Evolutionary conservation across 37 sponge, comb jelly and placozoan genomes (phyloP).

Genomic region (Halisarca cf. caerulea): DNA sequence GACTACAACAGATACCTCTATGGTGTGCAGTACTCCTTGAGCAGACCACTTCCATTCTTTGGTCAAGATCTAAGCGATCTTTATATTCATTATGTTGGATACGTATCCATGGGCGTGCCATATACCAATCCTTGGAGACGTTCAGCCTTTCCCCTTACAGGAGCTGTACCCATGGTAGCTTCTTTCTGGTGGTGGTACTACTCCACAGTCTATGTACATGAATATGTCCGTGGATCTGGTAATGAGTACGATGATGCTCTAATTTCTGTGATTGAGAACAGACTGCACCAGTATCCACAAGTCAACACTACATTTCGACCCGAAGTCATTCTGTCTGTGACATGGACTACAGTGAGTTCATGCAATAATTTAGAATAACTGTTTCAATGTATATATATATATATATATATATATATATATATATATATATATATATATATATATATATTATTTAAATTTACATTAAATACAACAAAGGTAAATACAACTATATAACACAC

Average conservation of each 20-base stretch:
- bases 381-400: no score
- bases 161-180: constrained; percentile 17
- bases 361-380: no score
- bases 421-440: no score
- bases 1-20: not conserved
- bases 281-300: not conserved
- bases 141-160: not conserved
- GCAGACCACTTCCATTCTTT: constrained; percentile 6
- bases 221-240: not conserved
- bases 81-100: not conserved
- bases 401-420: no score
- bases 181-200: constrained; percentile 17
- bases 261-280: not conserved
- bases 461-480: no score
- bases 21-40: not conserved
- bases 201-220: not conserved
- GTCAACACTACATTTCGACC: constrained; percentile 9
- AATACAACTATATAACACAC: no score
- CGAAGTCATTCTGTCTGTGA: not conserved
- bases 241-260: not conserved
- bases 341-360: not conserved
- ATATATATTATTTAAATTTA: no score
- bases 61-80: not conserved
- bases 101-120: not conserved
- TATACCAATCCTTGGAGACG: not conserved